Evolutionary conservation across 2,888 invertebrate genomes (phyloP).

Genomic region (Junonia oenone): DNA sequence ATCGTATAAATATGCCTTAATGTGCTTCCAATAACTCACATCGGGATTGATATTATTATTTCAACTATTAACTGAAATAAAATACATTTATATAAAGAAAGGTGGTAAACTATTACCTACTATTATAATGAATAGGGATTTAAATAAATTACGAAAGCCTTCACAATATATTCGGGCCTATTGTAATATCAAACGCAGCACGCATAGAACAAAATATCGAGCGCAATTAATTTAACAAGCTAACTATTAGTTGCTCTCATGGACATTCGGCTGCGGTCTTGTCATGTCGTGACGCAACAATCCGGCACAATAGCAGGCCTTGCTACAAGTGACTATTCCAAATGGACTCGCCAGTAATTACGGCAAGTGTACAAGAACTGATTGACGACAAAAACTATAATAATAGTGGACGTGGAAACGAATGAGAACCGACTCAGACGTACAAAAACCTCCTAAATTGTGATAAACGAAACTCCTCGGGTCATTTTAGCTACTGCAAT

Average conservation of each 20-base stretch:
- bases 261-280: conserved; percentile 37
- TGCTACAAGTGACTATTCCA: conserved; percentile 47
- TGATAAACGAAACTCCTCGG: conserved; percentile 29
- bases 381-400: conserved; percentile 44
- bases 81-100: not conserved
- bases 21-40: conserved; percentile 4
- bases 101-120: not conserved
- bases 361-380: conserved; percentile 42
- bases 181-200: not conserved
- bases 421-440: conserved; percentile 24
- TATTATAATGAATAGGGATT: not conserved
- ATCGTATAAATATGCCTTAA: conserved; percentile 14
- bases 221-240: conserved; percentile 46
- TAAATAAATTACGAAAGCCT: not conserved
- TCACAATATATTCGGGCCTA: not conserved
- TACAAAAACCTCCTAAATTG: conserved; percentile 37
- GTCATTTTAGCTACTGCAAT: conserved; percentile 26
- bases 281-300: conserved; percentile 52
- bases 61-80: not conserved
- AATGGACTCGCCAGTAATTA: conserved; percentile 49
- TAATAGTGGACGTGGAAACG: conserved; percentile 41
- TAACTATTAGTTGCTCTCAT: conserved; percentile 48
- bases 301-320: conserved; percentile 53
- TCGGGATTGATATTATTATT: not conserved
- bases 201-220: conserved; percentile 7